Conservation (phyloP, 2,888 invertebrate species). For the Ichneumoninae sp. region DNA sequence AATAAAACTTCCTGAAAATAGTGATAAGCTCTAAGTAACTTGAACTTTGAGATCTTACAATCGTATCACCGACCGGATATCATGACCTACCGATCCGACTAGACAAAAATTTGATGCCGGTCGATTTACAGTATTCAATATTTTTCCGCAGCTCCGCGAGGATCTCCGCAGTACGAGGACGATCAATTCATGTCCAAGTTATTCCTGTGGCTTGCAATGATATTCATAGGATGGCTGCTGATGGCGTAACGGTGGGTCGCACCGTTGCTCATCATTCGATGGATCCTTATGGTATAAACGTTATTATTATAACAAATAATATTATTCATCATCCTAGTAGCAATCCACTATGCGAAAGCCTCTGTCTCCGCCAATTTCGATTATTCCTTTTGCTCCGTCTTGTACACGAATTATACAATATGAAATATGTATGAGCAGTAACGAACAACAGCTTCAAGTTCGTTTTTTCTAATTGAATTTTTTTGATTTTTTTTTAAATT, state of each 20-base stretch:
- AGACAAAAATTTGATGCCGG: not conserved
- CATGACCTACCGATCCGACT: not conserved
- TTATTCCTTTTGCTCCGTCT: conserved; percentile 43
- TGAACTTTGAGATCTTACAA: not conserved
- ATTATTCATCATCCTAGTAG: conserved; percentile 49
- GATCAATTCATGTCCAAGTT: conserved; percentile 97
- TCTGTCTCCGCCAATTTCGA: conserved; percentile 32
- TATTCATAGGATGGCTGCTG: conserved; percentile 96
- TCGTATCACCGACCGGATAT: not conserved
- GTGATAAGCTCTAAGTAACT: too few relatives aligned
- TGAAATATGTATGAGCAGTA: conserved; percentile 11
- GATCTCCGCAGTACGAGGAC: conserved; percentile 94
- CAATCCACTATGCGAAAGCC: conserved; percentile 25
- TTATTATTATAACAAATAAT: conserved; percentile 51
- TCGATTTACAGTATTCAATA: conserved; percentile 7
- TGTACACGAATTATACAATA: conserved; percentile 47
- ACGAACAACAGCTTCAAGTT: conserved; percentile 4
- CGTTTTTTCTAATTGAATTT: not conserved
- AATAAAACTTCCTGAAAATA: too few relatives aligned
- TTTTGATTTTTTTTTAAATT: conserved; percentile 5
- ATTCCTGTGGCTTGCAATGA: conserved; percentile 96
- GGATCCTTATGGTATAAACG: conserved; percentile 55
- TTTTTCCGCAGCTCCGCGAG: conserved; percentile 88
- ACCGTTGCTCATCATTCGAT: conserved; percentile 36
- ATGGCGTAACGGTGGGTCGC: conserved; percentile 89